Evolutionary conservation across 2,113 vertebrate genomes (phyloP).

Genomic region (Nycticebus coucang): DNA sequence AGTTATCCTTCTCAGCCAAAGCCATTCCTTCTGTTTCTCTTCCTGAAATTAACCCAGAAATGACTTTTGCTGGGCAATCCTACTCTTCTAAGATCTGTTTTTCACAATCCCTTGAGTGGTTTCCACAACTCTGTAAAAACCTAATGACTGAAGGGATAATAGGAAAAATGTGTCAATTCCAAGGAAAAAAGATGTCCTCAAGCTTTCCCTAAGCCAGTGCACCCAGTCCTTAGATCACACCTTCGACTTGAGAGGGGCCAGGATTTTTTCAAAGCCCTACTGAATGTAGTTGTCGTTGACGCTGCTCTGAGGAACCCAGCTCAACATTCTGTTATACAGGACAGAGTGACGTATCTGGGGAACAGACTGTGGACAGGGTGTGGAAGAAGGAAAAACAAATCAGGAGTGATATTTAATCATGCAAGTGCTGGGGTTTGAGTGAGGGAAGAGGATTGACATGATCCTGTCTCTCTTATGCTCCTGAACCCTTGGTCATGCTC

Average conservation of each 20-base stretch:
- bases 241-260: background rate
- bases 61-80: background rate
- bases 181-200: background rate
- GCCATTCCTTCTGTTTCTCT: background rate
- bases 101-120: background rate
- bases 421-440: background rate
- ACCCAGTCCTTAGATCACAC: too few relatives aligned
- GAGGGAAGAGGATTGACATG: background rate
- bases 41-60: background rate
- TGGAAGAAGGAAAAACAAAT: background rate
- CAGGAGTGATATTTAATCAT: too few relatives aligned
- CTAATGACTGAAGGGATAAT: background rate
- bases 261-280: background rate
- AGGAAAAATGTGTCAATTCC: background rate
- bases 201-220: background rate
- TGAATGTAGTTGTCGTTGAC: background rate
- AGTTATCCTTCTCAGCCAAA: background rate
- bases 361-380: background rate
- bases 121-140: background rate
- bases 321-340: background rate
- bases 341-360: background rate
- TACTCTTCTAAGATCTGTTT: background rate
- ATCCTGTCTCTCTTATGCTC: background rate
- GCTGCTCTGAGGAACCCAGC: background rate
- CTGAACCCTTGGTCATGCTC: background rate